phyloP scores from a whole-genome alignment of 2,113 vertebrate genomes.

The Chloropsis hardwickii region DNA sequence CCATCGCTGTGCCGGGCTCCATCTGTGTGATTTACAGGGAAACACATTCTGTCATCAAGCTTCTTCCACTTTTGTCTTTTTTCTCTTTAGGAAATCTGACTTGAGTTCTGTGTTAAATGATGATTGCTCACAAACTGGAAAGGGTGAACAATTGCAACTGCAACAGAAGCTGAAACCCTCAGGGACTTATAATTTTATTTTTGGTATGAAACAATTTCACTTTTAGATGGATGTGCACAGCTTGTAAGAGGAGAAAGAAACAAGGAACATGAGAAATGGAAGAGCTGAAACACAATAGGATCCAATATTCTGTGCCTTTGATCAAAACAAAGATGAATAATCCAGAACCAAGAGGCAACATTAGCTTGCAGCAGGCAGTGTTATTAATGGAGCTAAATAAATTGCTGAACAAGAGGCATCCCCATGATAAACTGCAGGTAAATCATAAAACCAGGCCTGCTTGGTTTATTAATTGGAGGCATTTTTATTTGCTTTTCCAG shows the following conservation, averaged over 20 bases:
- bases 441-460: background rate
- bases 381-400: conserved; percentile 6
- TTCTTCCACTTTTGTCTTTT: background rate
- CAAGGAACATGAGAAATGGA: background rate
- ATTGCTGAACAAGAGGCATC: background rate
- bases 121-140: background rate
- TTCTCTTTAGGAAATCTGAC: background rate
- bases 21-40: conserved; percentile 52
- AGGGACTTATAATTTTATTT: conserved; percentile 31
- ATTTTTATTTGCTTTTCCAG: background rate
- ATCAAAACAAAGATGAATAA: conserved; percentile 29
- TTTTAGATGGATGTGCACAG: conserved; percentile 23
- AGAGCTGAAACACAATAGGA: background rate
- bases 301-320: background rate
- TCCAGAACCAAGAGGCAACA: background rate
- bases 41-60: background rate
- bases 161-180: background rate
- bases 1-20: background rate
- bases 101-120: background rate
- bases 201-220: background rate
- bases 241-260: conserved; percentile 5
- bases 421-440: conserved; percentile 15
- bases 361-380: background rate
- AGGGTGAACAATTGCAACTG: background rate
- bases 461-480: conserved; percentile 2